Evolutionary conservation across 2,797 vertebrate genomes (phyloP), one percentile per base, ranked within the genome.

Genomic region (Natrix natrix): DNA sequence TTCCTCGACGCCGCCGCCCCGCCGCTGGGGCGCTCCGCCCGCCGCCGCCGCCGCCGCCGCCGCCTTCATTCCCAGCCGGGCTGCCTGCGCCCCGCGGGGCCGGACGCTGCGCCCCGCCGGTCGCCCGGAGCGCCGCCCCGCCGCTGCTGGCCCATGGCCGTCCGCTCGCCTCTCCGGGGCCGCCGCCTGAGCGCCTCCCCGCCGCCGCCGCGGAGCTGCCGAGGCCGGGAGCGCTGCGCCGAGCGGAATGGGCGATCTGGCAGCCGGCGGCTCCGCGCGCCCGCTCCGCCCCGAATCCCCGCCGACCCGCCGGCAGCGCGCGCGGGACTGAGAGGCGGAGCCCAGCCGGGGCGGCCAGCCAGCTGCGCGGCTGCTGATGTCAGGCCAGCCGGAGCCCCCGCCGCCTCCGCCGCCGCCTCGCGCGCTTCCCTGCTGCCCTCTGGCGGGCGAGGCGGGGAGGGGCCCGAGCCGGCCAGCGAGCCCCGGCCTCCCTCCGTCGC

Each of bases 11-110:
- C 95, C 93, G 92, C 93, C 92, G 94, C 48, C 48, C 89, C n/a
- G 55, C 98, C 97, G 94, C 95, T 97, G 95, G 97, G 94, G 91
- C 95, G 94, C 95, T 86, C 92, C 92, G 92, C 63, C 63, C 63
- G 66, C n/a, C 92, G 59, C 93, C 94, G 93, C 94, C 92, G 93
- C 94, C 92, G 93, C 94, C 91, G 95, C 94, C 55, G 97, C 89
- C 97, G 96, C 93, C 98, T 98, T 98, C 98, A 98, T 98, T 97
- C 98, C 96, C 98, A 97, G 94, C 96, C 97, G 94, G 97, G 95
- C 95, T 94, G 94, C 32, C 90, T 91, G 3, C 94, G 95, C 54
- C 54, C 5, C 17, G 17, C 92, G 66, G 92, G 88, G 2, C 95
- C 94, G 96, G 96, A 93, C 97, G 96, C 95, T 96, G 61, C 74